Evolutionary conservation across 2,888 invertebrate species (phyloP).

Genomic region (Agonum fuliginosum): DNA sequence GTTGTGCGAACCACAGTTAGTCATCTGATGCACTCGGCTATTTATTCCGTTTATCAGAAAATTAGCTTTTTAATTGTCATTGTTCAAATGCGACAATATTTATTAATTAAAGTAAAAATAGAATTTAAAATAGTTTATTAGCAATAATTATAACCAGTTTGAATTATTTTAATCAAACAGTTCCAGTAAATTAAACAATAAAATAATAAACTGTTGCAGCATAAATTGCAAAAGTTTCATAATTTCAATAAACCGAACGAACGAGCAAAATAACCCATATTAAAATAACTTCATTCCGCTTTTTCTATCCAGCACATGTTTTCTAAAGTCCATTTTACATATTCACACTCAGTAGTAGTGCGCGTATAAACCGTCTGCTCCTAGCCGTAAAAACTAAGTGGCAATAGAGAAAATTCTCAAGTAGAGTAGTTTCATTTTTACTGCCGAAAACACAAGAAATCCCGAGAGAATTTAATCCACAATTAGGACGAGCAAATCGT

Average conservation of each 20-base stretch:
- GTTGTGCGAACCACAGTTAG: too few relatives aligned
- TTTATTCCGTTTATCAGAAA: too few relatives aligned
- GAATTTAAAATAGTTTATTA: too few relatives aligned
- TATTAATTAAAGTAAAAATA: too few relatives aligned
- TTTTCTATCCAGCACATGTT: not conserved
- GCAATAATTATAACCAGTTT: too few relatives aligned
- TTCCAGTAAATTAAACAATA: too few relatives aligned
- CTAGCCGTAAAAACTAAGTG: constrained; percentile 47
- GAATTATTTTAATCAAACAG: too few relatives aligned
- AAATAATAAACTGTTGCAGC: too few relatives aligned
- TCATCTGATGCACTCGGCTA: too few relatives aligned
- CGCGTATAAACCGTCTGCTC: constrained; percentile 1
- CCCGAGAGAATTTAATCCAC: constrained; percentile 42
- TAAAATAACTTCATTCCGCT: not conserved
- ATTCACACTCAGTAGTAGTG: not conserved
- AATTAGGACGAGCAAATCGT: constrained; percentile 36
- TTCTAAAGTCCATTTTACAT: constrained; percentile 10
- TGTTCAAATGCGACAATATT: too few relatives aligned
- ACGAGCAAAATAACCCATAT: constrained; percentile 19
- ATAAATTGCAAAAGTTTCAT: not conserved
- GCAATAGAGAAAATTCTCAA: constrained; percentile 10
- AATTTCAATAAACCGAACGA: constrained; percentile 26
- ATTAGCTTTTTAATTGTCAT: too few relatives aligned
- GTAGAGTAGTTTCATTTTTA: constrained; percentile 20
- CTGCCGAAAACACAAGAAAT: not conserved